Evolutionary conservation across 2,113 vertebrate species (phyloP), one percentile per base, ranked within the genome.

Genomic region (Neofelis nebulosa): DNA sequence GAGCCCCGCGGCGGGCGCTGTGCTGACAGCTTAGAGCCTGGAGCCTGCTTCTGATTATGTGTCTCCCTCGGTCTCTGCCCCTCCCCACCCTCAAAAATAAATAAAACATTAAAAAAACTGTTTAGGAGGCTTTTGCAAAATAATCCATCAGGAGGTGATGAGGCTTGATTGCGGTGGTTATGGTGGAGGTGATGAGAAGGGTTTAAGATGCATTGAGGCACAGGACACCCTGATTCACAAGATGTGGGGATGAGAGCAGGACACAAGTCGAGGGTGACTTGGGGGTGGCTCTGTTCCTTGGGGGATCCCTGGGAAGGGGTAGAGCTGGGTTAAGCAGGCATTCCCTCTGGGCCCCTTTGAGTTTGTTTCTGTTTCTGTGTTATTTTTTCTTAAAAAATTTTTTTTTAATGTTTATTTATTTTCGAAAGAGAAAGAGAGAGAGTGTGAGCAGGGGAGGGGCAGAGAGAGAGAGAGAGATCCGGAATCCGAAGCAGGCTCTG

Each of bases 201-300:
- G 68, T 78, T 36, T 2, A 1, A 25, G 76, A 25, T 9, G 27
- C 36, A 5, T 11, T 27, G n/a, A n/a, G n/a, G n/a, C 41, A 0
- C 29, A 73, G 73, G 23, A 10, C 0, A 0, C 4, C 9, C 31
- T 33, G 33, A 18, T 7, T 52, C 23, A 15, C 38, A 41, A 45
- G 66, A 33, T n/a, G 23, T 25, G 4, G 38, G 21, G 3, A 15
- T 41, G 48, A 86, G 45, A 85, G 61, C 8, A 7, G 13, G n/a
- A 65, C 33, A 2, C 0, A 19, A 29, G 27, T 5, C 33, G 0
- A 15, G n/a, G 41, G 9, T 3, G 14, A 41, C 33, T 27, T 15
- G 16, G 5, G 4, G 27, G 7, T 33, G 45, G 38, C 0, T 12
- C 8, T 52, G 1, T 52, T 76, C 10, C 0, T 48, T 1, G 16